Percentiles rank a stretch among this genome's conserved stretches.
phyloP scores from a whole-genome alignment of 2,797 vertebrate species.

The Amblyraja radiata region DNA sequence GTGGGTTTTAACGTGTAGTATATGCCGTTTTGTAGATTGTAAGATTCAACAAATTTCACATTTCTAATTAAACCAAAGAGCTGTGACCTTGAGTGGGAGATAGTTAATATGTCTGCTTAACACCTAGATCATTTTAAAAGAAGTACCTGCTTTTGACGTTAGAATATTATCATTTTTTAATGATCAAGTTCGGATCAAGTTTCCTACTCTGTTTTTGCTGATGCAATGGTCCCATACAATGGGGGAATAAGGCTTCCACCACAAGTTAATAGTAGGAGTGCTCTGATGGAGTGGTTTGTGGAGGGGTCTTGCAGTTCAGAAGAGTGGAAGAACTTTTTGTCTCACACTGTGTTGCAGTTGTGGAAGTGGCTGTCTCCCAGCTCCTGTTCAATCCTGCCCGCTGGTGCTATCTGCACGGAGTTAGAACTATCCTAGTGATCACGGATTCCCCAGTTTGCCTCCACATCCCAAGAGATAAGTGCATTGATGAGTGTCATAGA shows the following conservation, averaged over 20 bases:
- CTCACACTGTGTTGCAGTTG: too few species aligned
- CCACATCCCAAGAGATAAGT: too few species aligned
- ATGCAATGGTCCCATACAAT: neutral
- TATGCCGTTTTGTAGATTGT: neutral
- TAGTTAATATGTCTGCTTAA: neutral
- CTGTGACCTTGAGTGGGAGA: neutral
- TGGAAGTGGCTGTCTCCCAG: too few species aligned
- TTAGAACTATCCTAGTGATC: too few species aligned
- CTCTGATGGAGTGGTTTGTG: neutral
- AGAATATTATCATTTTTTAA: neutral
- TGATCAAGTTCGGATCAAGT: too few species aligned
- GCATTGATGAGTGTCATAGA: too few species aligned
- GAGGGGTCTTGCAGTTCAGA: neutral
- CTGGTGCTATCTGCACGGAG: too few species aligned
- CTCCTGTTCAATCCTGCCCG: too few species aligned
- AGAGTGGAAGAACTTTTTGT: neutral
- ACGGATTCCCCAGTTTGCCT: too few species aligned
- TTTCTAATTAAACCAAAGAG: neutral
- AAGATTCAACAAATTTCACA: neutral
- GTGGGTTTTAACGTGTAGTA: neutral
- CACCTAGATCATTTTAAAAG: neutral
- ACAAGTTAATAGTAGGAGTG: neutral
- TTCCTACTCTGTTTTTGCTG: neutral
- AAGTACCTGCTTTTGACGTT: neutral
- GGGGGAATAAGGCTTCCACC: neutral